Evolutionary conservation across 2,797 vertebrate genomes (phyloP).

Genomic region (Chiloscyllium punctatum): DNA sequence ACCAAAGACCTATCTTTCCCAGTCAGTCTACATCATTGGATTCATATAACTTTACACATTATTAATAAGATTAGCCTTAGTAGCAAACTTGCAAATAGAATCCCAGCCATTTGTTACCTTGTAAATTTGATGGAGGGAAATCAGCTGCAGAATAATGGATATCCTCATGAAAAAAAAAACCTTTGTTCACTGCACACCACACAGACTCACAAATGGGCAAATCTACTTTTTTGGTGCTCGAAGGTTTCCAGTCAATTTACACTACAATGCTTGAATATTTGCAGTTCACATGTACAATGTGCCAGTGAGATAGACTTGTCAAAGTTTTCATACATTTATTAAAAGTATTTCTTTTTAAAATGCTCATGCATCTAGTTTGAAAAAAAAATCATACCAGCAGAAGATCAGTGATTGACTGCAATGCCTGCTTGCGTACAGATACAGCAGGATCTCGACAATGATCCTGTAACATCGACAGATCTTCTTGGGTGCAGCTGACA

Average conservation of each 20-base stretch:
- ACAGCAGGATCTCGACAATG: constrained; percentile 79
- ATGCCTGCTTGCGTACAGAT: constrained; percentile 84
- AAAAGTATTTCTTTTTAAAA: neutral
- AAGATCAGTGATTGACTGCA: constrained; percentile 79
- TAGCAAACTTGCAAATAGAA: too few species aligned
- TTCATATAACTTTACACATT: too few species aligned
- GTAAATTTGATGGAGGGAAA: too few species aligned
- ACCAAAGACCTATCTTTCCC: too few species aligned
- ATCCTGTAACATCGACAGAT: constrained; percentile 66
- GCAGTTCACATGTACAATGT: neutral
- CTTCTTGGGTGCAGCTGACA: constrained; percentile 58
- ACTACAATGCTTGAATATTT: neutral
- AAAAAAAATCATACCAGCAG: constrained; percentile 64
- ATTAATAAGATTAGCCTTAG: too few species aligned
- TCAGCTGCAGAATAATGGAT: too few species aligned
- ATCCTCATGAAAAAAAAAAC: too few species aligned
- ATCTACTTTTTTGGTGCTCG: too few species aligned
- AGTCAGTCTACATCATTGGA: too few species aligned
- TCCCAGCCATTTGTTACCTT: too few species aligned
- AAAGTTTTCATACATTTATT: neutral
- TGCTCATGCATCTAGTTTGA: neutral
- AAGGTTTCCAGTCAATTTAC: neutral
- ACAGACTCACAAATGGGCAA: too few species aligned
- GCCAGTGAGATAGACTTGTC: neutral
- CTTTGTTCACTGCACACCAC: too few species aligned